Conservation (phyloP, 2,888 invertebrate species). For the Papilio protenor region DNA sequence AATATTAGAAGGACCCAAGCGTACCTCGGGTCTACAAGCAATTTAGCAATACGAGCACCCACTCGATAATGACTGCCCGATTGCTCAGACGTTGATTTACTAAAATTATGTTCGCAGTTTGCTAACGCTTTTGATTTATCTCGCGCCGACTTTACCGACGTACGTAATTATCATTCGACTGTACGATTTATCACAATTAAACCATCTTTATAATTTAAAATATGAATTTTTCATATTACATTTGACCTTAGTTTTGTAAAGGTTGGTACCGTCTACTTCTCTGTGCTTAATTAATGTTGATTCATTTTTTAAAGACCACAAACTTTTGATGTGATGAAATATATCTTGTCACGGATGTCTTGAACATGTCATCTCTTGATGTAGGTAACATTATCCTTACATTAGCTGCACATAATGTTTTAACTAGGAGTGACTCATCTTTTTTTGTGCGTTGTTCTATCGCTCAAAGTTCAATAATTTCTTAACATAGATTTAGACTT, state of each 20-base stretch:
- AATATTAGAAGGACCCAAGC: conserved; percentile 65
- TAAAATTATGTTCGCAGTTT: conserved; percentile 70
- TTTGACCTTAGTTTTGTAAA: conserved; percentile 59
- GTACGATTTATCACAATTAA: conserved; percentile 75
- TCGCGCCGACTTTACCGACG: conserved; percentile 56
- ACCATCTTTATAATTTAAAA: conserved; percentile 43
- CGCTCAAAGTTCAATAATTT: conserved; percentile 12
- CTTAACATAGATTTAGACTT: neutral
- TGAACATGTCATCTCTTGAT: conserved; percentile 10
- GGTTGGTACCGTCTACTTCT: conserved; percentile 12
- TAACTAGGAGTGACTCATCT: conserved; percentile 14
- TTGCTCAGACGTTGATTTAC: conserved; percentile 75
- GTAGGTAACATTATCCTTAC: conserved; percentile 19
- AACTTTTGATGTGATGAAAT: conserved; percentile 25
- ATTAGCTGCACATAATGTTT: conserved; percentile 5
- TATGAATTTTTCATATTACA: conserved; percentile 27
- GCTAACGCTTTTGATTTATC: conserved; percentile 75
- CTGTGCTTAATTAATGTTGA: conserved; percentile 16
- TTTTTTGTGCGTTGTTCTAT: neutral
- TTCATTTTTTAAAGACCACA: conserved; percentile 19
- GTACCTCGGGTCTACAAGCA: conserved; percentile 58
- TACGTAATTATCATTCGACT: conserved; percentile 66
- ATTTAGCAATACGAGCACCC: conserved; percentile 74
- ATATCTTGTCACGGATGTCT: conserved; percentile 9
- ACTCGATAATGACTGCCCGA: conserved; percentile 72